Percentiles rank a stretch among this genome's conserved stretches.
Evolutionary conservation across 1,140 invertebrate genomes (phyloP).

Genomic region (Hylaeus volcanicus): DNA sequence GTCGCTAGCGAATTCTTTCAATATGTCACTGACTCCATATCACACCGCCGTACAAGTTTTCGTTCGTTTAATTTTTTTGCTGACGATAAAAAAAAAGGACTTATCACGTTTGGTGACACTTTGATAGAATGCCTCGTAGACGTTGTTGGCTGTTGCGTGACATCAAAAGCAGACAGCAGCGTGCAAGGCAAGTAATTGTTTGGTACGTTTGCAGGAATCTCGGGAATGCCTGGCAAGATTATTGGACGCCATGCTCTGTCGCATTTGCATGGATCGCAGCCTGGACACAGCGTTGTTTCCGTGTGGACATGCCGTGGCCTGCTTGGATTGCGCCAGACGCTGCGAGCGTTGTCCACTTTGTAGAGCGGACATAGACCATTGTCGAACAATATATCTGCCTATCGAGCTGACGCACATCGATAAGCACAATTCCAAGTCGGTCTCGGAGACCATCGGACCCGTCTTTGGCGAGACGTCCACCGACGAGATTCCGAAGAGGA

Average conservation of each 20-base stretch:
- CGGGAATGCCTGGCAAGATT: slow-evolving; percentile 82
- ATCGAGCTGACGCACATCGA: slow-evolving; percentile 80
- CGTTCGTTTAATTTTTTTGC: too few species aligned
- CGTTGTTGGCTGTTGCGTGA: too few species aligned
- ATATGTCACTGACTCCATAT: too few species aligned
- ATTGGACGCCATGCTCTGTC: slow-evolving; percentile 88
- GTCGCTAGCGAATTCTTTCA: background rate
- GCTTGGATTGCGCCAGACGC: slow-evolving; percentile 85
- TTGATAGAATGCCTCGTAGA: too few species aligned
- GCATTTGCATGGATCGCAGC: slow-evolving; percentile 90
- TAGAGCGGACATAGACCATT: slow-evolving; percentile 86
- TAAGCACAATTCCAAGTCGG: slow-evolving; percentile 71
- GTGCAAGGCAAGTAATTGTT: background rate
- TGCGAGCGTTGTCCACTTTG: slow-evolving; percentile 90
- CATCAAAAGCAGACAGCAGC: too few species aligned
- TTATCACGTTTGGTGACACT: too few species aligned
- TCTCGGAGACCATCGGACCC: slow-evolving; percentile 57
- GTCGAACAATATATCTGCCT: slow-evolving; percentile 87
- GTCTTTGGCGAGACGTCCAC: slow-evolving; percentile 56
- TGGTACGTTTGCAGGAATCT: slow-evolving; percentile 80
- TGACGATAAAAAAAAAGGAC: too few species aligned
- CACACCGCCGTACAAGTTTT: too few species aligned
- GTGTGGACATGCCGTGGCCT: slow-evolving; percentile 91
- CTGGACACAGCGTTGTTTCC: slow-evolving; percentile 91
- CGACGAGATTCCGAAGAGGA: slow-evolving; percentile 59